Evolutionary conservation across 2,888 invertebrate species (phyloP), one percentile per base, ranked within the genome.

Genomic region (Frankliniella fusca): DNA sequence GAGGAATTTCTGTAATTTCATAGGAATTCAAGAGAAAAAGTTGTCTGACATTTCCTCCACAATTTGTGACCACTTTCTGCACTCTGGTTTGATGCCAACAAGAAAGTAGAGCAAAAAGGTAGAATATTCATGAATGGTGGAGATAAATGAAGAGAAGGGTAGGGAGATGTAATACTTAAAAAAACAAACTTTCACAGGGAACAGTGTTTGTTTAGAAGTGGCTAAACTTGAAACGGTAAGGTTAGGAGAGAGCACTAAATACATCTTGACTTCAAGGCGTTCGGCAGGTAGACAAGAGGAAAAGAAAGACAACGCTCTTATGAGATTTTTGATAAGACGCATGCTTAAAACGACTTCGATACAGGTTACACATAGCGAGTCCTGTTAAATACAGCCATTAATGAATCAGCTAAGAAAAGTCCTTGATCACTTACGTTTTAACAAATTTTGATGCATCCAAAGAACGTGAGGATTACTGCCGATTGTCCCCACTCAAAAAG

Each of bases 381-480:
- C 38, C 38, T 38, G 38, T 2, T 38, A 38, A 38, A 38, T 38
- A 38, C 38, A 38, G 38, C 38, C 70, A 76, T 10, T 11, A 76
- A 76, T 76, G 70, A 76, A 76, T 76, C 70, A 76, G 70, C 70
- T 76, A 10, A 10, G 70, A 23, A 10, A 27, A 76, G 70, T 76
- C 70, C 70, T 76, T 76, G 27, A 27, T 76, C 70, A 76, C 70
- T 76, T 76, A 76, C 70, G 70, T 76, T 76, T 76, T 27, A 27
- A 23, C 70, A 23, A 23, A 76, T 76, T 27, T 27, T 23, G 27
- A 76, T 27, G 70, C 70, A 27, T 27, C 27, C 27, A 23, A 12
- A 12, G 18, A 54, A 11, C 15, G 18, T 20, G 20, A 54, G 18
- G 54, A 7, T 15, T 15, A 54, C 18, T 54, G 0, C 54, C 54